Evolutionary conservation across 2,113 vertebrate genomes (phyloP), one percentile per base, ranked within the genome.

Genomic region (Bettongia penicillata): DNA sequence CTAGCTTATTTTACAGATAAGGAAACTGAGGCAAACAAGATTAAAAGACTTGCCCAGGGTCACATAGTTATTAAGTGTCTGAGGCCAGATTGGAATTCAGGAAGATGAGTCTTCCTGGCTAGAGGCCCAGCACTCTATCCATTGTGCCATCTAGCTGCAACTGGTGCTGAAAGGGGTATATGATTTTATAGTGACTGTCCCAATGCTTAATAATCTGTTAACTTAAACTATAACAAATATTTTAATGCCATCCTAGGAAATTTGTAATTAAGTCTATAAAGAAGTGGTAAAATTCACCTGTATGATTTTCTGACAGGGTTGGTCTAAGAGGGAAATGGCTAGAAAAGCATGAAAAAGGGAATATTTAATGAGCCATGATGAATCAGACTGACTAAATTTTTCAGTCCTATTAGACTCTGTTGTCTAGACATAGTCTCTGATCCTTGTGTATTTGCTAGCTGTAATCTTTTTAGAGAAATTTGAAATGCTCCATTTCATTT

Each of bases 381-480:
- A 94, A 91, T 2, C 8, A 53, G 89, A 94, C 48, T 31, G 91
- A 53, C 51, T 84, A 84, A 94, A 77, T 77, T 96, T 52, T 94
- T 97, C 50, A 91, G 25, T 89, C 57, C 31, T 94, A 68, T 90
- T 92, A 47, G 91, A 90, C 92, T 95, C 50, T 92, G 37, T 57
- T 93, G 91, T 84, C 91, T 52, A 96, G 94, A 96, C 43, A 90
- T 19, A 95, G 51, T 2, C 55, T 19, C 68, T 84, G 68, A 84
- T 84, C 68, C 68, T 16, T 84, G n/a, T 84, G n/a, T 43, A 19
- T 84, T 84, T 84, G 68, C 68, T 48, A 55, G 31, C 89, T 93
- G 57, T 95, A 96, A 89, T 53, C 89, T 92, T 84, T 84, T 84
- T 89, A 92, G 48, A 89, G 26, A n/a, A 96, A 95, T 93, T 23